Evolutionary conservation across 30 jellyfish, hydroid and myxozoan species (phyloP), one percentile per base, ranked within the genome.

Genomic region (Phacellophora camtschatica): DNA sequence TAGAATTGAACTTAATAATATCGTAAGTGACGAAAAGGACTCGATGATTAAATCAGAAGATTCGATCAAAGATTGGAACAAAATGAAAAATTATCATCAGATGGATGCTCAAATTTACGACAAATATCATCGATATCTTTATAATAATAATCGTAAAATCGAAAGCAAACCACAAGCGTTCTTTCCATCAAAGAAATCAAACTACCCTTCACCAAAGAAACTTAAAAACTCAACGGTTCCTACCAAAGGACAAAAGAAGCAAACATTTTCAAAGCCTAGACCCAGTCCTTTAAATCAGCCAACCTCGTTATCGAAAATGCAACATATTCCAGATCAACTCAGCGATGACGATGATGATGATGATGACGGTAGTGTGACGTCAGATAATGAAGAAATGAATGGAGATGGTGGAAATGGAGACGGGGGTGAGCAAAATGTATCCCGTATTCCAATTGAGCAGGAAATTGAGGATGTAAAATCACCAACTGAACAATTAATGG

Each of bases 251-350:
- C 77, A 68, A 67, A 78, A 78, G 33, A 64, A 62, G 62, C 90
- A 78, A 65, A 78, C 46, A 16, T 68, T 78, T 32, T 78, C 90
- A 13, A 46, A 45, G 28, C 90, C 90, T 0, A 49, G 90, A 36
- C 90, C 90, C 18, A 78, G 90, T 35, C 90, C 90, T 23, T 75
- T 78, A 5, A 78, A 78, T 46, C 90, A 78, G 82, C 90, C 90
- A 34, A 62, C 90, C n/a, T 74, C 85, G 29, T 13, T 74, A 33
- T 74, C 87, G 54, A 64, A 42, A 43, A 66, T 78, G 63, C 77
- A 63, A 19, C 74, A 43, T 41, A 78, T 78, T 6, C 90, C 90
- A 30, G 90, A 78, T 46, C 79, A 78, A 55, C 73, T 78, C 8
- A 78, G 90, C 37, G 90, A 78, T 24, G 90, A 78, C 12, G 90